Evolutionary conservation across 2,888 invertebrate species (phyloP), one percentile per base, ranked within the genome.

Genomic region (Listrodromus nycthemerus): DNA sequence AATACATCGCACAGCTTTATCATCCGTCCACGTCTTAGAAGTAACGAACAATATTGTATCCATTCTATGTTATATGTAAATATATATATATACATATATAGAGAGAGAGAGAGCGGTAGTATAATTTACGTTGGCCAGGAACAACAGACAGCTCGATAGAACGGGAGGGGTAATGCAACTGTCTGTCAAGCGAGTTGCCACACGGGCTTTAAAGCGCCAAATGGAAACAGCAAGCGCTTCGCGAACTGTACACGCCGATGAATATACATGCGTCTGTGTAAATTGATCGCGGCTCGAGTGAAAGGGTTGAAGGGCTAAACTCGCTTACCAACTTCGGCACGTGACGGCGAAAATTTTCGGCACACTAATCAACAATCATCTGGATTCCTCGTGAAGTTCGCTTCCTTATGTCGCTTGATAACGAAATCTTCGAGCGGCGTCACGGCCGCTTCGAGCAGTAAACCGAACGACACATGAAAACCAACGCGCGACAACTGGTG

Each of bases 311-410:
- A 80, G 75, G 61, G 58, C 13, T 10, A 33, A 37, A 48, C 21
- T 77, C 27, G 74, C 84, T 84, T 78, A 84, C 80, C 84, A 37
- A 55, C 52, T 45, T 41, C n/a, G 77, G 69, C 84, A 81, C 84
- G 84, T 84, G 84, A 84, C 83, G 73, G 37, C 19, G 55, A 81
- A 81, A 69, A 55, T 74, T 65, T 78, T 50, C 70, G 52, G 27
- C 76, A 69, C 73, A 75, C 61, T 52, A 66, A 21, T 33, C 81
- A 66, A 80, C 74, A 70, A 81, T 81, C 69, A 74, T 81, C 69
- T 19, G 27, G 30, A 45, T n/a, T 19, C 41, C 19, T 19, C 65
- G 52, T n/a, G 75, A 50, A 7, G 19, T 10, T 6, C 19, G 37
- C 41, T 52, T 65, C 10, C 10, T 52, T 52, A 16, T 16, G 50